phyloP scores from a whole-genome alignment of 2,888 invertebrate genomes.

The Fragum fragum region DNA sequence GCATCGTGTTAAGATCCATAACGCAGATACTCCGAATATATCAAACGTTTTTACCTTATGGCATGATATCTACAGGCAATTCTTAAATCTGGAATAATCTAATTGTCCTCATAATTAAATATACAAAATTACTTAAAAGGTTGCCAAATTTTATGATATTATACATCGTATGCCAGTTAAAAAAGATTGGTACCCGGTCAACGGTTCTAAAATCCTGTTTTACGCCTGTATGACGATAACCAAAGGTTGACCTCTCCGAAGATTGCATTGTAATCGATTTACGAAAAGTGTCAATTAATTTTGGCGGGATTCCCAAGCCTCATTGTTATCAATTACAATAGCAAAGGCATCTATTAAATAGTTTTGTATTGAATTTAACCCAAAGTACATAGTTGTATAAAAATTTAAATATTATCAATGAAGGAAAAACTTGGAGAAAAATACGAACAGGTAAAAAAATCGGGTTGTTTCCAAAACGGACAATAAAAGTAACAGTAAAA shows the following conservation, averaged over 20 bases:
- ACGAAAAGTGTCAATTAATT: conserved; percentile 27
- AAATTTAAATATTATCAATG: no score
- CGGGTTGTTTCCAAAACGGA: no score
- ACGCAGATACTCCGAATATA: neutral
- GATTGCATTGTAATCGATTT: conserved; percentile 16
- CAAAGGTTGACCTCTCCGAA: neutral
- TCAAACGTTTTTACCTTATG: neutral
- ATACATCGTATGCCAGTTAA: neutral
- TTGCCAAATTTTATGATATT: conserved; percentile 10
- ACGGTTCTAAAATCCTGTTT: neutral
- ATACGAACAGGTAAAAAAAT: no score
- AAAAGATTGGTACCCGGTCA: conserved; percentile 2
- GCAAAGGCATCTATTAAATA: neutral
- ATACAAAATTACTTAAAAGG: conserved; percentile 5
- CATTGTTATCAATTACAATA: conserved; percentile 6
- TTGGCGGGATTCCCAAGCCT: neutral
- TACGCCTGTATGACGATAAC: conserved; percentile 8
- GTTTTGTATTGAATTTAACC: neutral
- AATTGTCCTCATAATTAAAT: conserved; percentile 8
- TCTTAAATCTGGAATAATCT: neutral
- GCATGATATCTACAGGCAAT: neutral
- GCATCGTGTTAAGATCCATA: conserved; percentile 32
- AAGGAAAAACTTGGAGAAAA: no score
- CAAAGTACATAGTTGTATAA: neutral
- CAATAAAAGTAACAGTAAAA: no score